A percentile compares a stretch with the other conserved stretches of the same genome.
Conservation (phyloP, 2,888 invertebrate species). For the Sminthurides aquaticus region DNA sequence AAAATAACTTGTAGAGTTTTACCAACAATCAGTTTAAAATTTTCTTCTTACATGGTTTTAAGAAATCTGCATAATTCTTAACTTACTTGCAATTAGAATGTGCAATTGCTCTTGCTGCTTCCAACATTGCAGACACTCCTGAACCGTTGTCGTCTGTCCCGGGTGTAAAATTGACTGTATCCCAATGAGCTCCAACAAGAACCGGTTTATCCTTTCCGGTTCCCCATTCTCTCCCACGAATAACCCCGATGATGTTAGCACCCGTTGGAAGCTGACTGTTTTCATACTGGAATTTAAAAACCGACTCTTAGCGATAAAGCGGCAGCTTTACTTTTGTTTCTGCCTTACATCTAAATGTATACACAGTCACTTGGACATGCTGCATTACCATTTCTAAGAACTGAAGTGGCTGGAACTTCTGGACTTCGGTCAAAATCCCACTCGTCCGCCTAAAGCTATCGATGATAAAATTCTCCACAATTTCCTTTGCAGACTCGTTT, state of each 20-base stretch:
- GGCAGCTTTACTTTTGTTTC: background rate
- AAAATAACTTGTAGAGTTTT: background rate
- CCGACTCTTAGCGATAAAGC: background rate
- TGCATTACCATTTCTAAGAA: conserved; percentile 42
- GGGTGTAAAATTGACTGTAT: conserved; percentile 45
- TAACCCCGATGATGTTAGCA: conserved; percentile 45
- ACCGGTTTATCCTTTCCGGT: conserved; percentile 45
- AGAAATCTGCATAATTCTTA: background rate
- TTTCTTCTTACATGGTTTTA: background rate
- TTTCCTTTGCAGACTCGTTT: conserved; percentile 42
- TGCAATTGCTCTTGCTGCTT: conserved; percentile 44
- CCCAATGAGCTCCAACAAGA: conserved; percentile 47
- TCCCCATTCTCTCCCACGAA: conserved; percentile 45
- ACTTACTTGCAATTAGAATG: conserved; percentile 40
- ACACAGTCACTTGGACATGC: too few relatives aligned
- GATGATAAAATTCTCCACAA: conserved; percentile 39
- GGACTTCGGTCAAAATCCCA: conserved; percentile 39
- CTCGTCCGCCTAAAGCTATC: conserved; percentile 39
- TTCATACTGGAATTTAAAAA: conserved; percentile 32
- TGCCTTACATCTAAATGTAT: background rate
- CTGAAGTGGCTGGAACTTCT: conserved; percentile 43
- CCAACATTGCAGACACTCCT: conserved; percentile 46
- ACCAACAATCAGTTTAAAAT: too few relatives aligned
- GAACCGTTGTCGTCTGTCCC: conserved; percentile 46
- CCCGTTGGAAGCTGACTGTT: conserved; percentile 40